Conservation (phyloP, 1,140 invertebrate genomes). For the Pantala flavescens region DNA sequence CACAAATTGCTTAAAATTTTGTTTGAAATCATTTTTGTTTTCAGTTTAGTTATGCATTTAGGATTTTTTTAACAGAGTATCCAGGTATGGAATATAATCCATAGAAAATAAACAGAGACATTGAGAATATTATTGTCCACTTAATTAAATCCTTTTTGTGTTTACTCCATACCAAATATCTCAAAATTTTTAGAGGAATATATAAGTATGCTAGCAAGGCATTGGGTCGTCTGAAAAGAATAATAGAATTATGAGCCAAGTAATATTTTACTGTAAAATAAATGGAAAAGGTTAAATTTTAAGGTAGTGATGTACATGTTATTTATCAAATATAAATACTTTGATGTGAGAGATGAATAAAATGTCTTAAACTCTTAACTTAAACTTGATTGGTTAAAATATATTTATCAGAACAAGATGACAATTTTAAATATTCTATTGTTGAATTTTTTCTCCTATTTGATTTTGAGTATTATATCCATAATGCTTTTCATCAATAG, state of each 20-base stretch:
- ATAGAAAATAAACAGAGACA: conserved; percentile 31
- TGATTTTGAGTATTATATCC: too few species aligned
- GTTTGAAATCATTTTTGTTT: too few species aligned
- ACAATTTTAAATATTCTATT: too few species aligned
- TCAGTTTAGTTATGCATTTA: conserved; percentile 27
- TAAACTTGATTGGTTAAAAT: too few species aligned
- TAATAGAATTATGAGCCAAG: conserved; percentile 15
- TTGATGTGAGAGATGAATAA: too few species aligned
- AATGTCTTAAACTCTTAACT: too few species aligned
- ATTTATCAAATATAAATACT: too few species aligned
- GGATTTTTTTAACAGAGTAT: conserved; percentile 39
- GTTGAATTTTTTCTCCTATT: too few species aligned
- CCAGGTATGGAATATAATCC: conserved; percentile 42
- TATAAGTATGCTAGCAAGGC: conserved; percentile 49
- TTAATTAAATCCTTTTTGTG: conserved; percentile 40
- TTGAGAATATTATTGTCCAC: conserved; percentile 31
- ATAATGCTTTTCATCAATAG: too few species aligned
- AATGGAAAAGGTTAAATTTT: background rate
- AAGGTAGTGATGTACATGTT: too few species aligned
- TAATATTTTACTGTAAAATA: background rate
- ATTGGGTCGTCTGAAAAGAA: conserved; percentile 44
- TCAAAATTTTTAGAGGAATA: conserved; percentile 45
- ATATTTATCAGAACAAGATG: too few species aligned
- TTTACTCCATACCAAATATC: conserved; percentile 41
- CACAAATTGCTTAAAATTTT: too few species aligned